A percentile compares a stretch with the other conserved stretches of the same genome.
Evolutionary conservation across 2,113 vertebrate genomes (phyloP).

Genomic region (Sorex fumeus): DNA sequence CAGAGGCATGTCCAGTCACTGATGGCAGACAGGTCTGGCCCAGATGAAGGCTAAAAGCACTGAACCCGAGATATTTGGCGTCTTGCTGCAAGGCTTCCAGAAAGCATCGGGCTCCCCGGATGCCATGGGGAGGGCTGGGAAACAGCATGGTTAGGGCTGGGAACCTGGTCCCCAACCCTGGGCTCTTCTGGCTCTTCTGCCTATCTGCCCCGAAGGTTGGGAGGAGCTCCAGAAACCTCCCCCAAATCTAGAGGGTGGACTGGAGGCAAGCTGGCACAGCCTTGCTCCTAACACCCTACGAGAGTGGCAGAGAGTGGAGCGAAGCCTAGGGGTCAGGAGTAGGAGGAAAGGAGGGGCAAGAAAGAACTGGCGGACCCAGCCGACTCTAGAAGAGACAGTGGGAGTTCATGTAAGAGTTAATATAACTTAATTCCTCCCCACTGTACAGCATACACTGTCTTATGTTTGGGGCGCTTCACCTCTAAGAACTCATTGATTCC

Average conservation of each 20-base stretch:
- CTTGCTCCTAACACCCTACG: background rate
- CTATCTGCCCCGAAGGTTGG: background rate
- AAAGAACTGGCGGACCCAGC: background rate
- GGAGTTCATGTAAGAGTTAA: background rate
- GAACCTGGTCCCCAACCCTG: background rate
- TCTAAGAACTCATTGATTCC: background rate
- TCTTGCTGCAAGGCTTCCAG: background rate
- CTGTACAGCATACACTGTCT: fast-evolving
- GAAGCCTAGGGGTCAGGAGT: background rate
- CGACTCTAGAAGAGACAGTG: background rate
- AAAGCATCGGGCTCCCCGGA: background rate
- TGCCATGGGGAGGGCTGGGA: no score
- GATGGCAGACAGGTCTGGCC: background rate
- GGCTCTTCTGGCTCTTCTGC: no score
- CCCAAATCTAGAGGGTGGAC: background rate
- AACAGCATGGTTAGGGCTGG: background rate
- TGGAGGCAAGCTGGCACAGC: background rate
- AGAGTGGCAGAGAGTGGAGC: background rate
- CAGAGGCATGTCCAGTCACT: background rate
- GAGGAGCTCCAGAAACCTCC: background rate
- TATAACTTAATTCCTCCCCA: fast-evolving
- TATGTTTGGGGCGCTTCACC: fast-evolving
- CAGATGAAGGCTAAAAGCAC: background rate
- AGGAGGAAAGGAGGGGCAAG: background rate
- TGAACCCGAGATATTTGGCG: background rate